Evolutionary conservation across 1,140 invertebrate species (phyloP), one percentile per base, ranked within the genome.

Genomic region (Plutomurus gul): DNA sequence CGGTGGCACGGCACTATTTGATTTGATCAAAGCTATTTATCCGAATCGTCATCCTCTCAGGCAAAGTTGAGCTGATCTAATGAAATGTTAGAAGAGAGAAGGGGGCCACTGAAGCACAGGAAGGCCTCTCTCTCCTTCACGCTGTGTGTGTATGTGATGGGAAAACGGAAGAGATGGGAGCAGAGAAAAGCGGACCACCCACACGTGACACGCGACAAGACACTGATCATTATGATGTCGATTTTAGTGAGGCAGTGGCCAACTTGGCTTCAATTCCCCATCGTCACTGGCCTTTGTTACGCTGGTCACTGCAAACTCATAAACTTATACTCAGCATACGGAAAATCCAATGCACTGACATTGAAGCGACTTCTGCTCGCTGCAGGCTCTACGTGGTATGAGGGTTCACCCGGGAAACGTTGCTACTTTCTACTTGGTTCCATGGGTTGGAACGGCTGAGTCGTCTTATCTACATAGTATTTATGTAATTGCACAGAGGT

Each of bases 11-110:
- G 27, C 56, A 76, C 39, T 56, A 76, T 80, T 65, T 76, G 37
- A 65, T 76, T 80, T 75, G 78, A 80, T 80, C 75, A 81, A 81
- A 77, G 40, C 72, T 81, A 81, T 78, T 81, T 81, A 81, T 75
- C 76, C 80, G 76, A 73, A 36, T 65, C 56, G 56, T 65, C 77
- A 77, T 81, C 72, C 60, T 81, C 56, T n/a, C 60, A 37, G 39
- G 37, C 75, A 77, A 73, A 56, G 65, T 51, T 72, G 65, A 76
- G 46, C 46, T 80, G 43, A 77, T 77, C 78, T 80, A 80, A 80
- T 80, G 78, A 80, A 80, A 80, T 76, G 73, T 80, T 80, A 33
- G 22, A 37, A 30, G 39, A 46, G 72, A 37, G 20, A 27, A 47
- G 40, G 20, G 49, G 22, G 49, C 22, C 13, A 22, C 18, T n/a